Conservation (phyloP, 2,113 vertebrate species). For the Larimichthys crocea region DNA sequence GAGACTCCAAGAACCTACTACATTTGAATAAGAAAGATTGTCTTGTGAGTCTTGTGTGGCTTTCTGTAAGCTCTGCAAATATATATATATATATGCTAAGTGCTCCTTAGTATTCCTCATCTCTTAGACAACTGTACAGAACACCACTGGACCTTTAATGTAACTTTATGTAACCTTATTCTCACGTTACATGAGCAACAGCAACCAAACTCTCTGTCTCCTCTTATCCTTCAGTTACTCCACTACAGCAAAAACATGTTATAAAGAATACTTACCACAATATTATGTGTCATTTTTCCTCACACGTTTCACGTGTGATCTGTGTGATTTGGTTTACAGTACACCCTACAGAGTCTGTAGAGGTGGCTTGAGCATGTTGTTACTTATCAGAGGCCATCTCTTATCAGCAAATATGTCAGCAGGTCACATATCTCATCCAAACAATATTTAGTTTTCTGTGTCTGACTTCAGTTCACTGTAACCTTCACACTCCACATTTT, state of each 20-base stretch:
- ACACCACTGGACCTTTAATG: not conserved
- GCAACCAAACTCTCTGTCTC: not conserved
- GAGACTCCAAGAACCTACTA: not conserved
- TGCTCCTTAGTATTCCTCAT: not conserved
- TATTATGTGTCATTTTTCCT: not conserved
- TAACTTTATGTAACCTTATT: not conserved
- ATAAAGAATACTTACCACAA: not conserved
- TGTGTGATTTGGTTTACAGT: not conserved
- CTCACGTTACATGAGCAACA: not conserved
- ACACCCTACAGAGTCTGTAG: not conserved
- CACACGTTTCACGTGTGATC: not conserved
- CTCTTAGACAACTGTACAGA: not conserved
- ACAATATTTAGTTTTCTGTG: constrained; percentile 41
- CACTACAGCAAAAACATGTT: no score
- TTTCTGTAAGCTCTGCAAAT: not conserved
- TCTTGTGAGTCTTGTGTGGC: not conserved
- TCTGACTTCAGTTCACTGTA: constrained; percentile 40
- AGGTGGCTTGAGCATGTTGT: not conserved
- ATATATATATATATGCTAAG: no score
- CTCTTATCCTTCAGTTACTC: not conserved
- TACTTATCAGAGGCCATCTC: constrained; percentile 15
- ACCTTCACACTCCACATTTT: constrained; percentile 11
- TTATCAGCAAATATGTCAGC: not conserved
- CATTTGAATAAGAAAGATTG: not conserved
- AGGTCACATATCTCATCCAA: constrained; percentile 9